phyloP scores from a whole-genome alignment of 2,797 vertebrate species.

The Argentina silus region DNA sequence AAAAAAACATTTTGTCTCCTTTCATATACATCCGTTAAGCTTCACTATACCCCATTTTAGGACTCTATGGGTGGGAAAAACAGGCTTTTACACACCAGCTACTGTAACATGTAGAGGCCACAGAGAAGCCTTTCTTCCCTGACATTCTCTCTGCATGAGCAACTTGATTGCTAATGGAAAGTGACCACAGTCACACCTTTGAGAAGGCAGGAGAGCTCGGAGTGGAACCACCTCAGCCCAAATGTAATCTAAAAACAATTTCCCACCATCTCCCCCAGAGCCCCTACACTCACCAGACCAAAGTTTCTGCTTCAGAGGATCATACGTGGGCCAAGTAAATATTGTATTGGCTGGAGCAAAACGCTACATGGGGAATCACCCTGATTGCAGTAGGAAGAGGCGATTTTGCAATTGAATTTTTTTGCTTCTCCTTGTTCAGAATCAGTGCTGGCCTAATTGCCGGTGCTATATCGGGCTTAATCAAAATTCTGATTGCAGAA shows the following conservation, averaged over 20 bases:
- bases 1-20: constrained; percentile 23
- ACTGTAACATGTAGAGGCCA: not conserved
- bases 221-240: constrained; percentile 30
- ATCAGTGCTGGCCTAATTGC: constrained; percentile 44
- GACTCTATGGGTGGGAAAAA: constrained; percentile 33
- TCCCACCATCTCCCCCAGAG: constrained; percentile 26
- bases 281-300: constrained; percentile 6
- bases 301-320: constrained; percentile 26
- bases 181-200: constrained; percentile 42
- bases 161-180: constrained; percentile 48
- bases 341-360: constrained; percentile 30
- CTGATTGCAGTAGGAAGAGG: constrained; percentile 29
- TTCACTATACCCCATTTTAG: constrained; percentile 36
- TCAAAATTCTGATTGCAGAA: constrained; percentile 56
- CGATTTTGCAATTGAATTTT: not conserved
- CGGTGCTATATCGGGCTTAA: constrained; percentile 45
- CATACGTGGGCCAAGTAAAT: constrained; percentile 34
- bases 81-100: constrained; percentile 32
- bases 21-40: constrained; percentile 18
- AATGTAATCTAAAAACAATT: constrained; percentile 46
- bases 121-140: not conserved
- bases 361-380: constrained; percentile 15
- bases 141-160: constrained; percentile 38
- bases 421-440: constrained; percentile 23
- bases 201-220: constrained; percentile 21